These are phyloP conservation scores for Electrona antarctica DNA, from an alignment of 2,113 vertebrate genomes.

Conservation along the genomic window DNA sequence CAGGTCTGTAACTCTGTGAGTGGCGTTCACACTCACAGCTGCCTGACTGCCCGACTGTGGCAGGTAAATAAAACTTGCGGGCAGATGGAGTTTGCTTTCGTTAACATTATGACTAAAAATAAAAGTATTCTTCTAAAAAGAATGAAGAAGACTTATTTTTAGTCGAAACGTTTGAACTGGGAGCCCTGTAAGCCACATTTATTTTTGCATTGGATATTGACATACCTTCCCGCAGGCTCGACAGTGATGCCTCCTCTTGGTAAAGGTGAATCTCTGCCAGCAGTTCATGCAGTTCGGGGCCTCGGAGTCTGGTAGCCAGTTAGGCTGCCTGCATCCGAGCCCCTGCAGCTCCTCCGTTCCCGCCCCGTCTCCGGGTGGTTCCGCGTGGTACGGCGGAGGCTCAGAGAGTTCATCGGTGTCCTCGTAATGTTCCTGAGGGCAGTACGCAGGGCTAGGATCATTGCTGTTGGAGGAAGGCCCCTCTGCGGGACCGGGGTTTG, in stretches of 20 bases:
- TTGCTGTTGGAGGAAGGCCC: slow-evolving; percentile 31
- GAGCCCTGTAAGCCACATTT: too few relatives aligned
- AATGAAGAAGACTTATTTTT: too few relatives aligned
- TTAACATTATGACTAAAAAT: too few relatives aligned
- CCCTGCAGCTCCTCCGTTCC: slow-evolving; percentile 59
- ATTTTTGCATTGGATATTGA: neutral
- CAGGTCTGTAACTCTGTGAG: too few relatives aligned
- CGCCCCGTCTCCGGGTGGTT: slow-evolving; percentile 49
- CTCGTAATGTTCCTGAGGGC: slow-evolving; percentile 69
- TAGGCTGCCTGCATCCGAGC: slow-evolving; percentile 84
- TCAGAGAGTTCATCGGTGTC: slow-evolving; percentile 74
- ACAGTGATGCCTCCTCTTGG: slow-evolving; percentile 93
- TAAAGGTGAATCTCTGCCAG: slow-evolving; percentile 91
- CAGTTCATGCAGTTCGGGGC: slow-evolving; percentile 97
- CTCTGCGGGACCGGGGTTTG: slow-evolving; percentile 33
- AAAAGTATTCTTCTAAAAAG: too few relatives aligned
- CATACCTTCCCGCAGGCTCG: slow-evolving; percentile 96
- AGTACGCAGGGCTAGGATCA: slow-evolving; percentile 31
- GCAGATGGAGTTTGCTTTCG: too few relatives aligned
- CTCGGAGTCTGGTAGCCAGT: slow-evolving; percentile 94
- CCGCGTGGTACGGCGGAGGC: slow-evolving; percentile 75
- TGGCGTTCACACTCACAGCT: too few relatives aligned
- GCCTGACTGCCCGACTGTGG: too few relatives aligned
- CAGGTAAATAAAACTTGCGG: too few relatives aligned
- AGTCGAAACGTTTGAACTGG: too few relatives aligned